Evolutionary conservation across 2,113 vertebrate species (phyloP).

Genomic region (Uria aalge): DNA sequence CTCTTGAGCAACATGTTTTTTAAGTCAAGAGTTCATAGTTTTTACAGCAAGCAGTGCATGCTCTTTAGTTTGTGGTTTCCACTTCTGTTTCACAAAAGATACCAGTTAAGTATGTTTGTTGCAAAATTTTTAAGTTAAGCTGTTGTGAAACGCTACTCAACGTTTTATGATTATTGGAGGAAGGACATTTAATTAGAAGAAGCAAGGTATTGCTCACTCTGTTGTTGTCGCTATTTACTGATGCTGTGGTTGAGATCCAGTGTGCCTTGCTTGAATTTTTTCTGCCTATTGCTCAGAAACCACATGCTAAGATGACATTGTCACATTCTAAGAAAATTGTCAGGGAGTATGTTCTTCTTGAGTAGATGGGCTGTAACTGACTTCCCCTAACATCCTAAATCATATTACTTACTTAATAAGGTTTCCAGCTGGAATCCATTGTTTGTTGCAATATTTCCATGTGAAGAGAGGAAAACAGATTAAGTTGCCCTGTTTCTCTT

Average conservation of each 20-base stretch:
- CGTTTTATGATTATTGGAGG: background rate
- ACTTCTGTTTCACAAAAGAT: constrained; percentile 38
- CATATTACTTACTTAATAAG: background rate
- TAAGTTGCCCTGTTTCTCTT: background rate
- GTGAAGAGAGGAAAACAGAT: background rate
- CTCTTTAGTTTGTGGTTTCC: constrained; percentile 46
- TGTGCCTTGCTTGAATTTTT: background rate
- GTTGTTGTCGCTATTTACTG: background rate
- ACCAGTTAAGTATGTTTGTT: constrained; percentile 47
- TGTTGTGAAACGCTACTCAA: constrained; percentile 44
- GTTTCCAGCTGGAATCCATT: background rate
- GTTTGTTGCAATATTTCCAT: background rate
- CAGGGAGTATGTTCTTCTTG: background rate
- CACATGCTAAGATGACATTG: background rate
- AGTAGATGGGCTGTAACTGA: background rate
- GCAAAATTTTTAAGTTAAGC: constrained; percentile 37
- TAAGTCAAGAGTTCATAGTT: constrained; percentile 32
- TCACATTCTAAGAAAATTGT: background rate
- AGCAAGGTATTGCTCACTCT: background rate
- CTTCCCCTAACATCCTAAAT: background rate
- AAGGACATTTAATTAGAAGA: background rate
- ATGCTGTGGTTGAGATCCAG: background rate
- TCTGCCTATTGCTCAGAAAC: background rate
- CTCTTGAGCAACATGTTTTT: constrained; percentile 57
- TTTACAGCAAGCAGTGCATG: constrained; percentile 38